A percentile compares a stretch with the other conserved stretches of the same genome.
Conservation (phyloP, 2,797 vertebrate genomes). For the Myoxocephalus aenaeus region DNA sequence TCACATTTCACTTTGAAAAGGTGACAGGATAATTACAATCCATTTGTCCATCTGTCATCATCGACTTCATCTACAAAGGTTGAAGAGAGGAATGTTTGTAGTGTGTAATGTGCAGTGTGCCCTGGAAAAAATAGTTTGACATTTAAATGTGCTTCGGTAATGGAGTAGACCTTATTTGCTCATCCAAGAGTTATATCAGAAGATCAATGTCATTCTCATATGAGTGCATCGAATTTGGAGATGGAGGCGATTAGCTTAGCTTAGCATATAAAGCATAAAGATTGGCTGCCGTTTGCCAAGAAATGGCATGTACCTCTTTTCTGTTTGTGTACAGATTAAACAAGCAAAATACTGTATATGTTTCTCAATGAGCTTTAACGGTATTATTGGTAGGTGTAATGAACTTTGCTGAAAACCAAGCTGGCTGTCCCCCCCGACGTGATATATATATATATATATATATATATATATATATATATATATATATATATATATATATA, state of each 20-base stretch:
- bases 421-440: too few species aligned
- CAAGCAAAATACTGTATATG: too few species aligned
- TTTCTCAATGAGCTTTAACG: neutral
- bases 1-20: conserved; percentile 20
- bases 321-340: too few species aligned
- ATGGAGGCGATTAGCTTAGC: too few species aligned
- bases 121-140: neutral
- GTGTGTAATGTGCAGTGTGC: neutral
- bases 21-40: conserved; percentile 5
- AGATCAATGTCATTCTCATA: neutral
- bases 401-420: neutral
- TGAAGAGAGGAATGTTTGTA: neutral
- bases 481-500: too few species aligned
- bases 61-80: neutral
- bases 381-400: neutral
- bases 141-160: neutral
- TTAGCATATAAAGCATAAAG: too few species aligned
- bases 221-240: too few species aligned
- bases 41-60: conserved; percentile 2
- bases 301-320: too few species aligned
- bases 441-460: too few species aligned
- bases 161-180: conserved; percentile 3
- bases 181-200: neutral
- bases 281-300: too few species aligned
- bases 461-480: too few species aligned